Evolutionary conservation across 2,797 vertebrate species (phyloP).

Genomic region (Trematocara caparti): DNA sequence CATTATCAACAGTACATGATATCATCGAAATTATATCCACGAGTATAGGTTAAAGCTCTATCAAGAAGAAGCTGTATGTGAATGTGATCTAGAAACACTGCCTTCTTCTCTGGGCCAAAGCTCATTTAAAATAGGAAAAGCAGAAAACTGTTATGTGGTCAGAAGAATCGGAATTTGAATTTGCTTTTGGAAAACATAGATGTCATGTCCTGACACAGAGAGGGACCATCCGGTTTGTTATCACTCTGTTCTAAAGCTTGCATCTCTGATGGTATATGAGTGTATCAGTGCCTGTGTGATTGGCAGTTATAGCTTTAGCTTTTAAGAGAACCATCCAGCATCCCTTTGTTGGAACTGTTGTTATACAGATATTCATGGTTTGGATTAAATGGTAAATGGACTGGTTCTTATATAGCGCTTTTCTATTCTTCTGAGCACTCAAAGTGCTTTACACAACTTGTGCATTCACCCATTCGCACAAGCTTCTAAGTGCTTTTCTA

Average conservation of each 20-base stretch:
- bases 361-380: background rate
- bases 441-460: no score
- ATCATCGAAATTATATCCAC: background rate
- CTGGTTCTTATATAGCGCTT: no score
- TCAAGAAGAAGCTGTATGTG: background rate
- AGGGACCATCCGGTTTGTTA: background rate
- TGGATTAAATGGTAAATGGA: background rate
- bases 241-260: background rate
- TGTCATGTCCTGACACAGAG: background rate
- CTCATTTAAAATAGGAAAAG: background rate
- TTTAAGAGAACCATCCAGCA: background rate
- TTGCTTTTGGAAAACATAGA: background rate
- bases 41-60: background rate
- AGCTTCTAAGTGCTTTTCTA: no score
- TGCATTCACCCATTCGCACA: no score
- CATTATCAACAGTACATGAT: background rate
- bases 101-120: background rate
- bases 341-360: background rate
- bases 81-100: background rate
- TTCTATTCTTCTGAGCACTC: no score
- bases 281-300: background rate
- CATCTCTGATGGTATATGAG: background rate
- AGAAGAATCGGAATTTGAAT: background rate
- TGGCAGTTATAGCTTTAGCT: background rate
- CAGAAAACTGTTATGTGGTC: background rate